These are phyloP conservation scores for Holocentrus rufus DNA, from an alignment of 2,797 vertebrate genomes.

Conservation along the genomic window DNA sequence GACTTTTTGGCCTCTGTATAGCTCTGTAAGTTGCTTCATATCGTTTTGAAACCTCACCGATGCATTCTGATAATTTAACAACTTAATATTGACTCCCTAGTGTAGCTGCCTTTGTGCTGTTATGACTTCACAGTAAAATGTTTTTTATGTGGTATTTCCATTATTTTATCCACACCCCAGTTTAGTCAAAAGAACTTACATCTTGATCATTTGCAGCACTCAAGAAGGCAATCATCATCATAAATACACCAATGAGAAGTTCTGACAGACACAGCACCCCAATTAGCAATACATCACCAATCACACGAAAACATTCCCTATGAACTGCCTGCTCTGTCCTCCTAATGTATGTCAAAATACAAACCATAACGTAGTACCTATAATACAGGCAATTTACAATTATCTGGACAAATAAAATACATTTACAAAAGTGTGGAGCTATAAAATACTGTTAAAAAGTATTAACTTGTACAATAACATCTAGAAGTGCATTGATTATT, in stretches of 20 bases:
- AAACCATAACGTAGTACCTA: conserved; percentile 52
- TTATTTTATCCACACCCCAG: conserved; percentile 21
- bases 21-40: neutral
- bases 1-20: too few relatives aligned
- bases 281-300: conserved; percentile 38
- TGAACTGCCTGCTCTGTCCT: conserved; percentile 16
- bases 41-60: too few relatives aligned
- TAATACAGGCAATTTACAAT: conserved; percentile 52
- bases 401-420: conserved; percentile 53
- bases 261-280: conserved; percentile 16
- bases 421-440: conserved; percentile 57
- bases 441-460: conserved; percentile 71
- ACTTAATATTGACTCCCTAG: neutral
- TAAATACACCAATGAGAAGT: conserved; percentile 25
- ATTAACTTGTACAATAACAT: conserved; percentile 44
- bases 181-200: conserved; percentile 22
- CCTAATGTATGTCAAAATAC: conserved; percentile 40
- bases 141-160: neutral
- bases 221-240: conserved; percentile 15
- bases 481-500: conserved; percentile 49
- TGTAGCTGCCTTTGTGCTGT: neutral
- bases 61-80: too few relatives aligned
- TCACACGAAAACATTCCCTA: conserved; percentile 40
- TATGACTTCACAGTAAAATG: neutral
- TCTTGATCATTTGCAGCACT: conserved; percentile 22